These are phyloP conservation scores for Crocuta crocuta DNA, from an alignment of 2,113 vertebrate species.

Conservation along the genomic window DNA sequence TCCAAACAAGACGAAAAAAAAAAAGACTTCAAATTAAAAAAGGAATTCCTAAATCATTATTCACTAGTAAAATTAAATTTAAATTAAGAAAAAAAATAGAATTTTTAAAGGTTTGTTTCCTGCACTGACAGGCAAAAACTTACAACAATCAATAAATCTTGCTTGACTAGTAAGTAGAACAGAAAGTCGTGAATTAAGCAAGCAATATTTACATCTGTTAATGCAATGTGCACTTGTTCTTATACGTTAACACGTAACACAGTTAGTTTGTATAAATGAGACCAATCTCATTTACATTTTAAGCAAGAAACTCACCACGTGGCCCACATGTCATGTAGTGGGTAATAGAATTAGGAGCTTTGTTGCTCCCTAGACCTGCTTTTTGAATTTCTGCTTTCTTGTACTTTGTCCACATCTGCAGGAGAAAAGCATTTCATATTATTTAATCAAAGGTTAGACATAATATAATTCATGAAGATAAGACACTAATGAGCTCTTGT, in stretches of 20 bases:
- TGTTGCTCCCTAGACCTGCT: constrained; percentile 97
- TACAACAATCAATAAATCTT: constrained; percentile 53
- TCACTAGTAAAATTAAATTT: constrained; percentile 60
- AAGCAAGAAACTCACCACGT: constrained; percentile 96
- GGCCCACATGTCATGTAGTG: constrained; percentile 93
- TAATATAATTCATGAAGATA: constrained; percentile 62
- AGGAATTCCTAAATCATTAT: constrained; percentile 50
- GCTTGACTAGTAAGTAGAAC: constrained; percentile 73
- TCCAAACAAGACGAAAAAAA: not conserved
- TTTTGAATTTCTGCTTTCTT: constrained; percentile 98
- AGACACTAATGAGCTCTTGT: constrained; percentile 44
- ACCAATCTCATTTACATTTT: constrained; percentile 87
- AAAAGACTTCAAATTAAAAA: constrained; percentile 35
- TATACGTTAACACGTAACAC: constrained; percentile 71
- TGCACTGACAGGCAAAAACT: constrained; percentile 69
- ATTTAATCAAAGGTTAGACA: constrained; percentile 84
- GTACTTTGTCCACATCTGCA: constrained; percentile 98
- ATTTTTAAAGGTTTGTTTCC: constrained; percentile 45
- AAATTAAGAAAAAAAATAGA: constrained; percentile 55
- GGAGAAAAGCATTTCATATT: constrained; percentile 96
- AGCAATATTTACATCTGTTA: constrained; percentile 89
- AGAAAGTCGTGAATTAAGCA: constrained; percentile 85
- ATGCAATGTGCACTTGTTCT: constrained; percentile 86
- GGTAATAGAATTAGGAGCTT: constrained; percentile 94
- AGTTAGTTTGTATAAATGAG: constrained; percentile 90